Conservation (phyloP, 2,888 invertebrate genomes). For the Boloria selene region DNA sequence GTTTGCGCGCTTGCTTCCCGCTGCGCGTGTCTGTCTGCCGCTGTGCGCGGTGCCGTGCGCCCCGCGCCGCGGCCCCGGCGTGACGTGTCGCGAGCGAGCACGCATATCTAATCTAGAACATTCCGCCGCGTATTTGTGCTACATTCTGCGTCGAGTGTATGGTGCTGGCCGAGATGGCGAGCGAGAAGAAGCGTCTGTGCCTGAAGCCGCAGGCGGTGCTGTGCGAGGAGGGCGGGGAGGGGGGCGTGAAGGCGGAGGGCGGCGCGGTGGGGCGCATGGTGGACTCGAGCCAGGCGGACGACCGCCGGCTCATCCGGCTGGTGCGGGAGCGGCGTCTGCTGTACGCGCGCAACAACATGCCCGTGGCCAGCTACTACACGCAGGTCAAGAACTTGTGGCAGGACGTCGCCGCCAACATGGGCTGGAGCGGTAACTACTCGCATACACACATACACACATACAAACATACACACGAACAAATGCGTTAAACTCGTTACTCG, state of each 20-base stretch:
- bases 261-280: constrained; percentile 62
- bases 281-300: constrained; percentile 72
- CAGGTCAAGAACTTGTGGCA: constrained; percentile 70
- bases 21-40: constrained; percentile 75
- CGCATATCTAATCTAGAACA: background rate
- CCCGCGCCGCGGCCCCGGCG: constrained; percentile 42
- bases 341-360: constrained; percentile 75
- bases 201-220: constrained; percentile 19
- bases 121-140: background rate
- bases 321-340: constrained; percentile 69
- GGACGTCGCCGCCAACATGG: constrained; percentile 69
- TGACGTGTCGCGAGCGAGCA: constrained; percentile 46
- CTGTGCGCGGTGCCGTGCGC: constrained; percentile 61
- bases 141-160: constrained; percentile 29
- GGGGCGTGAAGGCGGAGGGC: constrained; percentile 30
- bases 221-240: constrained; percentile 25
- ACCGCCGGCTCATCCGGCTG: constrained; percentile 68
- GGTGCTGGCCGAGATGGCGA: constrained; percentile 15
- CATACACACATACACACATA: background rate
- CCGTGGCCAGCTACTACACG: constrained; percentile 73
- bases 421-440: constrained; percentile 61
- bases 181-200: constrained; percentile 12
- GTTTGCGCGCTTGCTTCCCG: constrained; percentile 61
- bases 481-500: too few relatives aligned
- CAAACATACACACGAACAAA: too few relatives aligned